Base-by-base conservation (phyloP, 2,113 vertebrate species). In the Gorsachius goisagi region DNA sequence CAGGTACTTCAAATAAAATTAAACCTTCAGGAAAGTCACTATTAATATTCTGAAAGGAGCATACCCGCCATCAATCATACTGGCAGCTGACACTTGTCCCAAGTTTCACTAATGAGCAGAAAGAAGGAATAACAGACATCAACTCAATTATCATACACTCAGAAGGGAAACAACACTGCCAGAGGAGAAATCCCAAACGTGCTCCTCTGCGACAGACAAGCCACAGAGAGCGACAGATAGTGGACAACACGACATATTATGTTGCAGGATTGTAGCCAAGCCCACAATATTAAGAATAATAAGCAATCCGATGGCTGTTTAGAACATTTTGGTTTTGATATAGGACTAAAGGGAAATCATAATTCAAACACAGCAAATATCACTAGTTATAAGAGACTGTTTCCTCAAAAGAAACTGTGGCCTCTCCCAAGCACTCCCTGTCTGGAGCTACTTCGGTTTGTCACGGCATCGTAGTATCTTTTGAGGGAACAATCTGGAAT, bases 291-390 rank as follows among this genome's bases (percentile, higher is more conserved):
- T 72, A 89, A 89, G 52, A 88, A 89, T 84, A 95, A 93, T 33
- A 92, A 89, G 89, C 53, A 64, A 88, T 45, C 50, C 28, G 12
- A 73, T 15, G 37, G 71, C 28, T 92, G 60, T 47, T 90, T 30
- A 80, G 82, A 89, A 95, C 32, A 47, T 59, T 93, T 90, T 93
- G 83, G 82, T 87, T 96, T 94, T 69, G 71, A 52, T 27, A 68
- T 6, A 68, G 68, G 87, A 83, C 71, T 82, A 67, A 90, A 94
- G 92, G 87, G 91, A 89, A 96, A 88, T 27, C 32, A 24, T 78
- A 56, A 85, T 41, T 92, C 86, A 94, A 95, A 85, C 73, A 82
- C 0, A 3, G 71, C 39, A 91, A 80, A 50, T 58, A 95, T 84
- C 82, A 77, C 26, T 78, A 64, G 30, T 45, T 91, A 8, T 11